phyloP scores from a whole-genome alignment of 2,888 invertebrate genomes.

The Cabera pusaria region DNA sequence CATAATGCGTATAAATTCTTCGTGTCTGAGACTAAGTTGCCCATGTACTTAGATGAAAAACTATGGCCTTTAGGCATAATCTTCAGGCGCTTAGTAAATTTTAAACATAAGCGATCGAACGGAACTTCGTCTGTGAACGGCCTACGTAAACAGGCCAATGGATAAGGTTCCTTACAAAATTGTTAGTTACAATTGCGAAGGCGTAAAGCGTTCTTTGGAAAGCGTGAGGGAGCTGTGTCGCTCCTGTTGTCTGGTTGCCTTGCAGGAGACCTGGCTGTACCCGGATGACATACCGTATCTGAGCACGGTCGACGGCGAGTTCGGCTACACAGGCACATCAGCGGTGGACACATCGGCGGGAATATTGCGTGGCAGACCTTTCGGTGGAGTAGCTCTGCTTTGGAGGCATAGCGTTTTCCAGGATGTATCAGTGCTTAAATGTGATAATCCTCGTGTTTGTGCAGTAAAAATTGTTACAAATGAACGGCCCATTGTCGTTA shows the following conservation, averaged over 20 bases:
- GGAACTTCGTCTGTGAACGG: slow-evolving; percentile 4
- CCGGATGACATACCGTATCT: slow-evolving; percentile 6
- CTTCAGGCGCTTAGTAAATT: slow-evolving; percentile 34
- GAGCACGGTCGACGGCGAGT: slow-evolving; percentile 2
- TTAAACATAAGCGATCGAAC: slow-evolving; percentile 12
- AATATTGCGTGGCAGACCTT: slow-evolving; percentile 3
- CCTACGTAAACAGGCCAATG: slow-evolving; percentile 1
- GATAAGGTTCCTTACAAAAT: slow-evolving; percentile 4
- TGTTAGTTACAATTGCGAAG: slow-evolving; percentile 15
- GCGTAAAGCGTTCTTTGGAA: slow-evolving; percentile 9
- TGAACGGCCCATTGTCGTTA: slow-evolving; percentile 3
- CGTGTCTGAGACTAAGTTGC: slow-evolving; percentile 27
- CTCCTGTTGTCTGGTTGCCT: slow-evolving; percentile 5
- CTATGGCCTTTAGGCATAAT: slow-evolving; percentile 34
- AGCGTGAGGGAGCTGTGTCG: slow-evolving; percentile 6
- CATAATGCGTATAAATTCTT: slow-evolving; percentile 33
- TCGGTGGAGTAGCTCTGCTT: slow-evolving; percentile 1
- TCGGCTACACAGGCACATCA: not conserved
- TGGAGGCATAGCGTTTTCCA: slow-evolving; percentile 3
- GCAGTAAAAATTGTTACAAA: slow-evolving; percentile 4
- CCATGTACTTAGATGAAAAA: slow-evolving; percentile 27
- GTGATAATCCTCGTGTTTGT: slow-evolving; percentile 6
- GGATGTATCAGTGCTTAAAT: slow-evolving; percentile 4
- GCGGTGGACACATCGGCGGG: slow-evolving; percentile 4
- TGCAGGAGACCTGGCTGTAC: slow-evolving; percentile 4